Evolutionary conservation across 37 sponge, comb jelly and placozoan genomes (phyloP), one percentile per base, ranked within the genome.

Genomic region (Diacarnus erythraeanus): DNA sequence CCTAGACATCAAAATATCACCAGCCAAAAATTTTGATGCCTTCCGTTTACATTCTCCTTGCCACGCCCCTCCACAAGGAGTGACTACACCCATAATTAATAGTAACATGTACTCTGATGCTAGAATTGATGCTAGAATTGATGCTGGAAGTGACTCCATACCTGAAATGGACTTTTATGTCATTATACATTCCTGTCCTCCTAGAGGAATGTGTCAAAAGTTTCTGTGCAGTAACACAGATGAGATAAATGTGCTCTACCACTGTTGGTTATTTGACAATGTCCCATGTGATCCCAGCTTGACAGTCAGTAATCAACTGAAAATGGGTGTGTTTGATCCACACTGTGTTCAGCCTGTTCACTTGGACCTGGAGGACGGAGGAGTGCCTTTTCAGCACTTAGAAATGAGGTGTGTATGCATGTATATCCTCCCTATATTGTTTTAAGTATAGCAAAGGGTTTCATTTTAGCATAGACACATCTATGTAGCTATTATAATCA

Each of bases 321-420:
- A 64, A 37, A 92, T 92, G 93, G 93, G 93, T 22, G 61, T 92
- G 54, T 92, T 92, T 81, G 74, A 81, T 22, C 83, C 91, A 0
- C 39, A n/a, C 3, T 81, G 82, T 29, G 88, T 92, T 0, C n/a
- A 54, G 21, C 88, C 88, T 29, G 88, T 88, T 2, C 93, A 92
- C 42, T 77, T 78, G 54, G 70, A 92, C 58, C 88, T 92, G 27
- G 29, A 59, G 26, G 93, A 92, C 84, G 88, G 82, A 66, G 93
- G 93, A 2, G 59, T 92, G 21, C 59, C 81, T 38, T 92, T 92
- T 60, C 36, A 74, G 30, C 54, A 38, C 51, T 42, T 84, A 23
- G 81, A 84, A 3, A 20, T 38, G 22, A 92, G 93, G 93, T 87
- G 5, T 9, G 42, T 57, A 54, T 75, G 22, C 35, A 2, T 59